Conservation (phyloP, 1,140 invertebrate species). For the Vollenhovia emeryi region DNA sequence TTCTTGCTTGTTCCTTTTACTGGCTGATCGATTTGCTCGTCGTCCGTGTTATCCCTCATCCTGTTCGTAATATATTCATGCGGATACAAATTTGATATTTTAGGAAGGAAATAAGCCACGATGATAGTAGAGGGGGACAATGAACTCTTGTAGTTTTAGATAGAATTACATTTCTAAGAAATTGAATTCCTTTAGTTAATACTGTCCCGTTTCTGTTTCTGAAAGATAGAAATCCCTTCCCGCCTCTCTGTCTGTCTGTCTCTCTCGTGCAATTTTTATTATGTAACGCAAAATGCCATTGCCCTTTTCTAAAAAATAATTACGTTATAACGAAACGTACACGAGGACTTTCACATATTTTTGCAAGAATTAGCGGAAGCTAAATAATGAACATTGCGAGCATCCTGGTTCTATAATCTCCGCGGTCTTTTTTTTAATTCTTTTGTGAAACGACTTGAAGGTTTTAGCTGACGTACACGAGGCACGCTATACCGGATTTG, state of each 20-base stretch:
- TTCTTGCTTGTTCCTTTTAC: not conserved
- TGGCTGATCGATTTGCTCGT: constrained; percentile 13
- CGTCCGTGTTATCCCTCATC: not conserved
- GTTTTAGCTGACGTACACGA: not conserved
- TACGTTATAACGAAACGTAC: not conserved
- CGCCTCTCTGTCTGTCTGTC: not conserved
- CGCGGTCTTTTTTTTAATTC: constrained; percentile 9
- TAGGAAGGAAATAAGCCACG: not conserved
- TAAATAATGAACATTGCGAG: not conserved
- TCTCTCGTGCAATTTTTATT: not conserved
- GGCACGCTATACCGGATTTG: not conserved
- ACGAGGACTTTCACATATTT: not conserved
- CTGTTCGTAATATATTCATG: not conserved
- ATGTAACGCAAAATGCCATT: not conserved
- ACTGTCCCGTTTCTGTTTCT: not conserved
- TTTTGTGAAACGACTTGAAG: constrained; percentile 14
- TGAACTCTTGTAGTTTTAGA: not conserved
- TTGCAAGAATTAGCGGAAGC: not conserved
- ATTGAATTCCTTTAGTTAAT: not conserved
- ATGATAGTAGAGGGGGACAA: not conserved
- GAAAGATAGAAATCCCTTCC: not conserved
- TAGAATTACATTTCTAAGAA: not conserved
- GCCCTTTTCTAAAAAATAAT: not conserved
- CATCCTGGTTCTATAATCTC: not conserved
- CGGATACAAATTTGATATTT: not conserved